These are phyloP conservation scores for Baryphthengus martii DNA, from an alignment of 2,113 vertebrate species.

Conservation along the genomic window DNA sequence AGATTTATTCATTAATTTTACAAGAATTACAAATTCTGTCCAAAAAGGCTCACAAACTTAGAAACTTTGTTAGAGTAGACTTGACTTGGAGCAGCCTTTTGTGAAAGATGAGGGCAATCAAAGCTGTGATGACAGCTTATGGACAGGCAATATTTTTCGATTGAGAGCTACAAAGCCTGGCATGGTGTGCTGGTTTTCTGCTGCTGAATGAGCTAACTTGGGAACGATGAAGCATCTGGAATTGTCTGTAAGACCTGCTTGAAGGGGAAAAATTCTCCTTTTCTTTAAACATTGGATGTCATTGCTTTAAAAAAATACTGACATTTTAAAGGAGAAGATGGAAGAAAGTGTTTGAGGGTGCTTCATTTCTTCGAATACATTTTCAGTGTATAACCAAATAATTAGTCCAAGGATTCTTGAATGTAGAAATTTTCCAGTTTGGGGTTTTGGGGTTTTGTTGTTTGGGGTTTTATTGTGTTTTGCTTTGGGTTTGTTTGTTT, in stretches of 20 bases:
- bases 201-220: background rate
- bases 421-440: background rate
- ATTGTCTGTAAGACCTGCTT: background rate
- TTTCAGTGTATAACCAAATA: background rate
- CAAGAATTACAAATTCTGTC: background rate
- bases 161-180: background rate
- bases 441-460: no score
- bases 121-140: background rate
- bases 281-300: background rate
- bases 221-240: background rate
- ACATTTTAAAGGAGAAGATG: background rate
- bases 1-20: background rate
- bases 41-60: background rate
- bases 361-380: background rate
- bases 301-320: background rate
- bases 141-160: fast-evolving
- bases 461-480: no score
- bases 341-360: background rate
- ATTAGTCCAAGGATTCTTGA: background rate
- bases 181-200: background rate
- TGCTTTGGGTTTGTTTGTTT: no score
- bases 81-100: background rate
- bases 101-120: background rate
- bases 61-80: background rate
- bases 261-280: background rate